phyloP scores from a whole-genome alignment of 2,888 invertebrate species.

The Cephus rjabovi region DNA sequence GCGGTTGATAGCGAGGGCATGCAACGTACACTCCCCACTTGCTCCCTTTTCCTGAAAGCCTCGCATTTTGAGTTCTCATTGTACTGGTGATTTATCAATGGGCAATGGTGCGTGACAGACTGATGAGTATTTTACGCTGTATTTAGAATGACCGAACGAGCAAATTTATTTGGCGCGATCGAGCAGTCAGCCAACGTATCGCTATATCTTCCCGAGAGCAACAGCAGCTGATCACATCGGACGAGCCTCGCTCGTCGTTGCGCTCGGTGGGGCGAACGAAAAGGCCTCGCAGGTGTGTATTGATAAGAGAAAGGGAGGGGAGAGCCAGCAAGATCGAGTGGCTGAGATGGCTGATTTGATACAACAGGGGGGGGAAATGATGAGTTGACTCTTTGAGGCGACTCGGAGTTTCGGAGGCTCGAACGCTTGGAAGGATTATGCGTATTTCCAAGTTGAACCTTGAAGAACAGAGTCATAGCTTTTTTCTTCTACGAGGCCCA shows the following conservation, averaged over 20 bases:
- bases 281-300: too few species aligned
- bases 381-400: too few species aligned
- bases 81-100: conserved; percentile 14
- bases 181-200: neutral
- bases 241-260: too few species aligned
- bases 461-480: neutral
- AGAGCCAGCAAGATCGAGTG: neutral
- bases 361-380: too few species aligned
- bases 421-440: too few species aligned
- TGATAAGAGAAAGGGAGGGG: neutral
- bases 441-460: conserved; percentile 1
- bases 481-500: conserved; percentile 11
- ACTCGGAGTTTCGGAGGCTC: too few species aligned
- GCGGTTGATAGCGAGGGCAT: conserved; percentile 12
- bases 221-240: too few species aligned
- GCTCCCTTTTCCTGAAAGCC: neutral
- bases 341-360: neutral
- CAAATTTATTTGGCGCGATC: conserved; percentile 2
- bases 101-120: conserved; percentile 12
- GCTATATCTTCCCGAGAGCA: too few species aligned
- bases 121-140: conserved; percentile 7
- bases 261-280: too few species aligned
- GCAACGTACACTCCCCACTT: neutral
- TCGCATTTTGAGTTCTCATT: conserved; percentile 10
- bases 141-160: neutral